phyloP scores from a whole-genome alignment of 1,140 invertebrate species.

The Archegozetes longisetosus region DNA sequence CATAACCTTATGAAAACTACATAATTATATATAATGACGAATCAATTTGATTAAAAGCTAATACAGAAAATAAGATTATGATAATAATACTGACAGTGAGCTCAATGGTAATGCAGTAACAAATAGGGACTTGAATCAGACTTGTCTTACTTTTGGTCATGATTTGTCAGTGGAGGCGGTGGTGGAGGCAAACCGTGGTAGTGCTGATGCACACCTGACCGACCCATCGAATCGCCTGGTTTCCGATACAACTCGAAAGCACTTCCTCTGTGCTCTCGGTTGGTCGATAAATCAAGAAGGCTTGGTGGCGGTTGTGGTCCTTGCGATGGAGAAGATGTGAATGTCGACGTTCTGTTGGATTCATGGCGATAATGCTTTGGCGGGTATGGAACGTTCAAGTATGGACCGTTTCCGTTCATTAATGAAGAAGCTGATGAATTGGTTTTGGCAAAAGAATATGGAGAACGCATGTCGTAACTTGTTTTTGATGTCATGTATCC shows the following conservation, averaged over 20 bases:
- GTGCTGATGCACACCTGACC: conserved; percentile 22
- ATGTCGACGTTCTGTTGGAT: background rate
- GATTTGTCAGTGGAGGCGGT: conserved; percentile 7
- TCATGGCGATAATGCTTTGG: background rate
- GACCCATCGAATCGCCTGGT: conserved; percentile 33
- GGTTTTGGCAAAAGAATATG: background rate
- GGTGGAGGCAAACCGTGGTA: conserved; percentile 18
- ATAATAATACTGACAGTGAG: too few relatives aligned
- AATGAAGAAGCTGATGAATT: conserved; percentile 7
- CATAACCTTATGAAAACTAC: too few relatives aligned
- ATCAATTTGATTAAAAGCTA: too few relatives aligned
- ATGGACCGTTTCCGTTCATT: conserved; percentile 16
- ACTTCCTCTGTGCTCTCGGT: conserved; percentile 67
- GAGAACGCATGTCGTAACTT: conserved; percentile 16
- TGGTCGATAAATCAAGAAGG: conserved; percentile 53
- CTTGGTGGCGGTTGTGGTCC: conserved; percentile 12
- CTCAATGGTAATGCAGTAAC: too few relatives aligned
- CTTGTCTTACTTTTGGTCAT: conserved; percentile 12
- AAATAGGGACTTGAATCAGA: background rate
- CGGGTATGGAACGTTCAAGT: conserved; percentile 21
- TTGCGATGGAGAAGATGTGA: conserved; percentile 19
- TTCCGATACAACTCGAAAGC: conserved; percentile 89
- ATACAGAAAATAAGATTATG: too few relatives aligned
- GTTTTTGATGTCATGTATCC: conserved; percentile 1
- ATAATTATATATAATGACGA: too few relatives aligned